Conservation (phyloP, 2,888 invertebrate genomes). For the Zygothrica quintamaculata region DNA sequence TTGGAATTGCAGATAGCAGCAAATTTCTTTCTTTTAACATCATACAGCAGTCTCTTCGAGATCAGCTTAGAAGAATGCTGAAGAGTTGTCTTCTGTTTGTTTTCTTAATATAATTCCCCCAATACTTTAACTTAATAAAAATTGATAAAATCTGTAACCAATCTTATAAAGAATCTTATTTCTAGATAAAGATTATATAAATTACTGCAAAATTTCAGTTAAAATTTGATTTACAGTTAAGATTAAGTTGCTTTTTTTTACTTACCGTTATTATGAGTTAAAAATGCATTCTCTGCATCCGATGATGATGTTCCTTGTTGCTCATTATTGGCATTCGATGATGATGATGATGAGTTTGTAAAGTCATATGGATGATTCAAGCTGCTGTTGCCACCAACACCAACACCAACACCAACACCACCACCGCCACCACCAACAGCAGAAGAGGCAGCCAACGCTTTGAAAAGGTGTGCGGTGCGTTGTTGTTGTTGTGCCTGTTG, state of each 20-base stretch:
- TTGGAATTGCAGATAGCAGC: too few species aligned
- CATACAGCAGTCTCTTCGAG: too few species aligned
- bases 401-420: constrained; percentile 33
- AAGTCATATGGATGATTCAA: constrained; percentile 81
- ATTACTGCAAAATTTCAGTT: too few species aligned
- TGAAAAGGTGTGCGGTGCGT: constrained; percentile 78
- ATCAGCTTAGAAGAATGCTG: too few species aligned
- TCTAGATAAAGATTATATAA: too few species aligned
- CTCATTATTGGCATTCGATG: constrained; percentile 74
- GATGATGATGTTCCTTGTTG: constrained; percentile 85
- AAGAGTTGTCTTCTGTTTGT: too few species aligned
- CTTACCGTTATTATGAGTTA: constrained; percentile 85
- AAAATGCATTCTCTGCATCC: constrained; percentile 89
- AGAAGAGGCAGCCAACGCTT: constrained; percentile 74
- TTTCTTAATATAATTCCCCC: too few species aligned
- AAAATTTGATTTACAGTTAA: too few species aligned
- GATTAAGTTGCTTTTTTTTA: not conserved
- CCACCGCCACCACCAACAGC: constrained; percentile 52
- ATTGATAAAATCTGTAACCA: too few species aligned
- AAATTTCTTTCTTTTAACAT: too few species aligned
- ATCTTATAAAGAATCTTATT: too few species aligned
- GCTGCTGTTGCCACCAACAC: constrained; percentile 50
- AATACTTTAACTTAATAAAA: too few species aligned
- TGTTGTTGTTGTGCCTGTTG: constrained; percentile 76
- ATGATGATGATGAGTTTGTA: constrained; percentile 77